Conservation (phyloP, 2,113 vertebrate species). For the Gambusia holbrooki region DNA sequence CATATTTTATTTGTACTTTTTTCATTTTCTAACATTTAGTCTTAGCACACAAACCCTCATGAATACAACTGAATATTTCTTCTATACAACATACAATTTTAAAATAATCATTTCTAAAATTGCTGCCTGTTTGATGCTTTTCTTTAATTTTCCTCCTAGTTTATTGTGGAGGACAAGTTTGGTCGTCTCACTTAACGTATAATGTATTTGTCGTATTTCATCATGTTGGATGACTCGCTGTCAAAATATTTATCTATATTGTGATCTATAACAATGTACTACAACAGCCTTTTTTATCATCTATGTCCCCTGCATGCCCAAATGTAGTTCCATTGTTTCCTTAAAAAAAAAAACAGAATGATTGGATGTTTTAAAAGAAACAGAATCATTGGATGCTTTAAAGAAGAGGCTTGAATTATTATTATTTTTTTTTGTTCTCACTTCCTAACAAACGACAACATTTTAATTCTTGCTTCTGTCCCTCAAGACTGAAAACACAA, state of each 20-base stretch:
- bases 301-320: slow-evolving; percentile 65
- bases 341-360: slow-evolving; percentile 68
- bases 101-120: neutral
- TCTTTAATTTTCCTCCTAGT: neutral
- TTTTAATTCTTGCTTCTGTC: slow-evolving; percentile 73
- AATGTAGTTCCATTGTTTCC: slow-evolving; percentile 78
- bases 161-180: slow-evolving; percentile 17
- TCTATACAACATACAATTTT: neutral
- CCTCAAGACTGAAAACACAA: slow-evolving; percentile 77
- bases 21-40: neutral
- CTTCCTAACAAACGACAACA: slow-evolving; percentile 66
- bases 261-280: slow-evolving; percentile 69
- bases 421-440: slow-evolving; percentile 29
- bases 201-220: slow-evolving; percentile 42
- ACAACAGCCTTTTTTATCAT: slow-evolving; percentile 58
- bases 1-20: too few relatives aligned
- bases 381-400: slow-evolving; percentile 72
- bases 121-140: neutral
- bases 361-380: slow-evolving; percentile 70
- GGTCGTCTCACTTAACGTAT: slow-evolving; percentile 19
- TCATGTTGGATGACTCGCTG: slow-evolving; percentile 54
- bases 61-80: neutral
- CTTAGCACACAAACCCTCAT: neutral
- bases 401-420: slow-evolving; percentile 61
- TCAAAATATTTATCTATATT: slow-evolving; percentile 75